Conservation (phyloP, 2,113 vertebrate genomes). For the Cyanoderma ruficeps region DNA sequence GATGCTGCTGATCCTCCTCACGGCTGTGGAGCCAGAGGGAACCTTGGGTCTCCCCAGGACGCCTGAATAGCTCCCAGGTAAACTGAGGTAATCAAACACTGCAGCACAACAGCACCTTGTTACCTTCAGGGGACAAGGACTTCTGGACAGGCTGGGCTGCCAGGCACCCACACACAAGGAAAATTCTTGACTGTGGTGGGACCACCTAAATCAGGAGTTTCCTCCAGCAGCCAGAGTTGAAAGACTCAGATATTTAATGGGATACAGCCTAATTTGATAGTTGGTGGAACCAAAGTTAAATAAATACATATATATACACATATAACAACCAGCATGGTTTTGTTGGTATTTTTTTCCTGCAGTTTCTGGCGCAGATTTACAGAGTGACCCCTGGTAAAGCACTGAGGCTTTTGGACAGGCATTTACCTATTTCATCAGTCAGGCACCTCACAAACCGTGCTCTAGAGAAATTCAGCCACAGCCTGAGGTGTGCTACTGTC, state of each 20-base stretch:
- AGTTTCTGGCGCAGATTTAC: background rate
- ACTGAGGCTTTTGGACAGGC: background rate
- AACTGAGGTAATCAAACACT: background rate
- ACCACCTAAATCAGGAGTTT: background rate
- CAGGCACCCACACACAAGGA: background rate
- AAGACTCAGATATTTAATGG: background rate
- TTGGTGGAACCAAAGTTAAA: background rate
- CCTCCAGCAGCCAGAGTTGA: background rate
- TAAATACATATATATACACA: fast-evolving
- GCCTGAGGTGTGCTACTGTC: background rate
- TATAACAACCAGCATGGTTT: background rate
- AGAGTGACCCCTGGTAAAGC: background rate
- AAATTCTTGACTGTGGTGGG: background rate
- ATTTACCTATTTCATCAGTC: background rate
- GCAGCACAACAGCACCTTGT: background rate
- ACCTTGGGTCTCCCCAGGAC: fast-evolving
- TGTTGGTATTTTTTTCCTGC: background rate
- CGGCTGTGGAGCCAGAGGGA: background rate
- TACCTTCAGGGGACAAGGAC: background rate
- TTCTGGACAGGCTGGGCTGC: background rate
- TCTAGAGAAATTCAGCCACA: background rate
- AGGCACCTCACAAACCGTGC: background rate
- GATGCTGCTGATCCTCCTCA: background rate
- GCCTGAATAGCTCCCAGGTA: background rate
- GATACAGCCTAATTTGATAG: background rate